Evolutionary conservation across 2,113 vertebrate genomes (phyloP).

Genomic region (Campylorhamphus procurvoides): DNA sequence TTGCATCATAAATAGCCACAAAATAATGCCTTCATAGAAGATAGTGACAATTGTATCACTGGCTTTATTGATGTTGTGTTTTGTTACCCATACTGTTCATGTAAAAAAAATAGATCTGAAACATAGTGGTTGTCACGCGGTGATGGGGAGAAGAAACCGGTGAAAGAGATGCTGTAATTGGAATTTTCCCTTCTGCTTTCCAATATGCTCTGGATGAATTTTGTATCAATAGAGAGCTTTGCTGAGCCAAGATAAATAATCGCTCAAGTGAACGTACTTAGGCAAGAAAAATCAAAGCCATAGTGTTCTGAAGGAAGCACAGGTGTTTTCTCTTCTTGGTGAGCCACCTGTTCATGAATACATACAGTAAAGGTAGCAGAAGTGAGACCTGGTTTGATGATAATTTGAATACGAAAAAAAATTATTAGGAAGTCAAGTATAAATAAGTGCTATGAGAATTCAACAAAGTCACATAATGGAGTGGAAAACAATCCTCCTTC

Average conservation of each 20-base stretch:
- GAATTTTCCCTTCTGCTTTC: neutral
- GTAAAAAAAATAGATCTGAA: neutral
- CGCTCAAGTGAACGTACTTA: neutral
- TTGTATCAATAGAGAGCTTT: neutral
- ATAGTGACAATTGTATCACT: neutral
- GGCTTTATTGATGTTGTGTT: neutral
- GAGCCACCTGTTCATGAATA: neutral
- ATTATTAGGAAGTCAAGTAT: neutral
- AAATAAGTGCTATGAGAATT: neutral
- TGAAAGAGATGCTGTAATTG: neutral
- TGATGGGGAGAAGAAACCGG: neutral
- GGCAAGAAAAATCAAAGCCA: slow-evolving; percentile 29
- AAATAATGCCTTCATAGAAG: neutral
- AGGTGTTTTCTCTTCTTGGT: neutral
- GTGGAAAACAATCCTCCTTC: neutral
- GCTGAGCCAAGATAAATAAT: slow-evolving; percentile 10
- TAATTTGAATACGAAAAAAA: neutral
- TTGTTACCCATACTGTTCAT: neutral
- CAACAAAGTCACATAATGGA: neutral
- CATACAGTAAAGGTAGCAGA: neutral
- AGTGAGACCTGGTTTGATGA: neutral
- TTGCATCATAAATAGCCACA: neutral
- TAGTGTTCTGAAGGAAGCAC: neutral
- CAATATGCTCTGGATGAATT: neutral
- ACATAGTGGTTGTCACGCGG: neutral